Evolutionary conservation across 2,797 vertebrate species (phyloP), one percentile per base, ranked within the genome.

Genomic region (Chelonia mydas): DNA sequence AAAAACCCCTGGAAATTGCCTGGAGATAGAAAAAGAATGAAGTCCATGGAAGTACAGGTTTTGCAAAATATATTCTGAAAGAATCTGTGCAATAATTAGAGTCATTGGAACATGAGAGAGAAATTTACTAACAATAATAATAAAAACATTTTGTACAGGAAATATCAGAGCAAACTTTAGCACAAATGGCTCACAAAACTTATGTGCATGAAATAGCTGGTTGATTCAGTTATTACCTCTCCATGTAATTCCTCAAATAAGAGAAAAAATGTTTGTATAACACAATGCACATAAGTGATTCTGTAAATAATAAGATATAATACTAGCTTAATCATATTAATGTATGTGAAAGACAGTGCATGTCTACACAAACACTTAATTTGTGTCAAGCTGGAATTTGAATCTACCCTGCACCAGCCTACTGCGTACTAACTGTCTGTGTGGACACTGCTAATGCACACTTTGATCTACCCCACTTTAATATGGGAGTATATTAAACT

Each of bases 1-100:
- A 2, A 1, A 3, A 3, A 33, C 6, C 2, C 72, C 1, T 54
- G 86, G 57, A 54, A 80, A 80, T 6, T 72, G 0, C 8, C 49
- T n/a, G 7, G 47, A 49, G 45, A 28, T 49, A 49, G 3, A 47
- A 81, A 53, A 93, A 88, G 37, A 81, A 81, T 49, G 0, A 2
- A 55, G 21, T 92, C 1, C 5, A 41, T 59, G 7, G 4, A 47
- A 76, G 54, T 2, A 9, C 2, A 88, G 2, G 3, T 59, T 95
- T 85, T 87, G 12, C 4, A 88, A 92, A 86, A 81, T 65, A 28
- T 78, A 37, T 2, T 86, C 84, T 54, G 19, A 74, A 94, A 86
- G 2, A 41, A 25, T 47, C 2, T 74, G 3, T 49, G n/a, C 15
- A 49, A 27, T 49, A 53, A 80, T 37, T 83, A 1, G 37, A 25